Conservation (phyloP, 2,888 invertebrate genomes). For the Pachymerium ferrugineum region DNA sequence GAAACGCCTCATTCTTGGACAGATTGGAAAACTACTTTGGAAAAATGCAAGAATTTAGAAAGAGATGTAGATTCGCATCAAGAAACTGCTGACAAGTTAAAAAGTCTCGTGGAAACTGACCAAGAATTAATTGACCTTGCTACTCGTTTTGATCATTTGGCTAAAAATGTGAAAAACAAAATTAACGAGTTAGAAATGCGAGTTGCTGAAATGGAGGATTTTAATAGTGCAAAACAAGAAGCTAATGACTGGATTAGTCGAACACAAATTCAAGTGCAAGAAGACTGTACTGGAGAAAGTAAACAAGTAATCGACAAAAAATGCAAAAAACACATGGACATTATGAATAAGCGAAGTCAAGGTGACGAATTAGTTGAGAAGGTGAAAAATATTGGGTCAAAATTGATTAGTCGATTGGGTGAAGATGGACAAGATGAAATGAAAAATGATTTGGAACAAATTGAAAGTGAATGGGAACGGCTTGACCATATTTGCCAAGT, state of each 20-base stretch:
- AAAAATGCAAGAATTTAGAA: constrained; percentile 76
- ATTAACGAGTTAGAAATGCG: constrained; percentile 61
- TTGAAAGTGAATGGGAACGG: constrained; percentile 75
- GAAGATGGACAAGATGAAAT: constrained; percentile 60
- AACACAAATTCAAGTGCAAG: constrained; percentile 72
- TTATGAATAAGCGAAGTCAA: constrained; percentile 62
- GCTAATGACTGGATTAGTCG: constrained; percentile 80
- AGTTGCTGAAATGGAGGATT: constrained; percentile 79
- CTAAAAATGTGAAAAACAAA: constrained; percentile 2
- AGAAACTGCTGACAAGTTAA: constrained; percentile 69
- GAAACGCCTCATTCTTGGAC: constrained; percentile 74
- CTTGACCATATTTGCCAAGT: constrained; percentile 70
- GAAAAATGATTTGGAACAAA: constrained; percentile 71
- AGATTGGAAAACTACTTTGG: constrained; percentile 81
- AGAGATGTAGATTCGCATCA: constrained; percentile 73
- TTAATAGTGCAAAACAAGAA: constrained; percentile 72
- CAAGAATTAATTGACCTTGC: constrained; percentile 47
- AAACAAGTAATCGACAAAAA: constrained; percentile 59
- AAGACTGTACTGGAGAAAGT: constrained; percentile 83
- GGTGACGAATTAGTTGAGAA: constrained; percentile 67
- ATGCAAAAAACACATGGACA: constrained; percentile 65
- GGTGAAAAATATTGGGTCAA: constrained; percentile 66
- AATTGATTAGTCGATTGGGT: constrained; percentile 50
- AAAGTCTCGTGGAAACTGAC: constrained; percentile 68
- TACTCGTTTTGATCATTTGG: constrained; percentile 30